Evolutionary conservation across 2,888 invertebrate species (phyloP), one percentile per base, ranked within the genome.

Genomic region (Orchesellides sinensis): DNA sequence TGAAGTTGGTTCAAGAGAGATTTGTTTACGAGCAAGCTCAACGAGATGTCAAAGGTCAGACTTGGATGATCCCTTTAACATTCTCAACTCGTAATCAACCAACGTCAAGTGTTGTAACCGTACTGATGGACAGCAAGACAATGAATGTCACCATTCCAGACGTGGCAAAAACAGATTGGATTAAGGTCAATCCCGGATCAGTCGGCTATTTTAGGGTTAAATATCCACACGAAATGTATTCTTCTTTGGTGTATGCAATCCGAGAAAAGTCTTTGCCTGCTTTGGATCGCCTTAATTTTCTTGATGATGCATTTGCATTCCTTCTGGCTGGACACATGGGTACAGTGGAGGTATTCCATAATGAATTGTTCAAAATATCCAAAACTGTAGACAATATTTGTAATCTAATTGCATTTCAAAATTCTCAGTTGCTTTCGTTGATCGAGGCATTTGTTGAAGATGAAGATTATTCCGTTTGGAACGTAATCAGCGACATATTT

Each of bases 391-490:
- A 2, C 2, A 1, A 40, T 40, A 40, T 25, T 78, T 78, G 25
- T 73, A 40, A 91, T 98, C 70, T 93, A 95, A 89, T 92, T 98
- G n/a, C 93, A 89, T 92, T 98, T n/a, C 93, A 97, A 89, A 93
- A 94, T 35, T 47, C 19, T 12, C 10, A 68, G 69, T 32, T 73
- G 23, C 35, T 83, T 5, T 70, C 80, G 0, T 92, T 98, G 17
- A 93, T 97, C 89, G 93, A 94, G 88, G 96, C 97, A 0, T 97
- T 94, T 90, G 92, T 93, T 84, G 93, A 95, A 87, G 98, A 98
- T 90, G 94, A 94, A 45, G 96, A 98, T 90, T 98, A 95, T 91
- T 96, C 97, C 0, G 98, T 98, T 0, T 98, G 98, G 98, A 94
- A 94, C 5, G 94, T 94, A 0, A 94, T 97, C 85, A 93, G 93